Base-by-base conservation (phyloP, 2,113 vertebrate species). In the Trichechus manatus region DNA sequence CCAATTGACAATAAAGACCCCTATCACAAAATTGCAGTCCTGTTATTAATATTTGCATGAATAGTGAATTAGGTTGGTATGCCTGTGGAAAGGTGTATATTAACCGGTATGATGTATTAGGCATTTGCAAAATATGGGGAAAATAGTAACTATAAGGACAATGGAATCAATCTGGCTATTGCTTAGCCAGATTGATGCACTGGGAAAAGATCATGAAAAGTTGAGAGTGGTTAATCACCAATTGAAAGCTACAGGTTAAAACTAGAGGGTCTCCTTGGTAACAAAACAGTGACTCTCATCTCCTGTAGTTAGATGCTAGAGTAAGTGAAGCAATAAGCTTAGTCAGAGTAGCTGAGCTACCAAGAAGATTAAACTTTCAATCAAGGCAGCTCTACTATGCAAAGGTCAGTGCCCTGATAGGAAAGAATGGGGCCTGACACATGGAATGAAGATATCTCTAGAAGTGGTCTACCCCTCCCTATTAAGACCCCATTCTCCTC, bases 251-350 rank as follows among this genome's bases (percentile, higher is more conserved):
- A 33, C 92, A 91, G 68, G 31, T 89, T 39, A 81, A 63, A 22
- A 81, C 70, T 61, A 17, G 10, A 97, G 17, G 23, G 17, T 85
- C 44, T 89, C 56, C 47, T 78, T 44, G n/a, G 56, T 61, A 80
- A 29, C 31, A 59, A 79, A 87, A 93, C 47, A 47, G 10, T 70
- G 42, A 23, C 42, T 92, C 29, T 84, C 27, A 61, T 89, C 23
- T 91, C 80, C 50, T 83, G 9, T 36, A 80, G 50, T 92, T 31
- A 61, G 66, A 81, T 14, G 66, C 47, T 64, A 86, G 19, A 82
- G 50, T 89, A 91, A 91, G 22, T 31, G 56, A 78, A 91, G 81
- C 50, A 92, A 94, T 81, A 95, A 92, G 80, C 20, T 95, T 47
- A 82, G 47, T 88, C 17, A 42, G 36, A 75, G 10, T 56, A 53